A percentile compares a stretch with the other conserved stretches of the same genome.
phyloP scores from a whole-genome alignment of 2,888 invertebrate species.

The Stenodera caucasica region DNA sequence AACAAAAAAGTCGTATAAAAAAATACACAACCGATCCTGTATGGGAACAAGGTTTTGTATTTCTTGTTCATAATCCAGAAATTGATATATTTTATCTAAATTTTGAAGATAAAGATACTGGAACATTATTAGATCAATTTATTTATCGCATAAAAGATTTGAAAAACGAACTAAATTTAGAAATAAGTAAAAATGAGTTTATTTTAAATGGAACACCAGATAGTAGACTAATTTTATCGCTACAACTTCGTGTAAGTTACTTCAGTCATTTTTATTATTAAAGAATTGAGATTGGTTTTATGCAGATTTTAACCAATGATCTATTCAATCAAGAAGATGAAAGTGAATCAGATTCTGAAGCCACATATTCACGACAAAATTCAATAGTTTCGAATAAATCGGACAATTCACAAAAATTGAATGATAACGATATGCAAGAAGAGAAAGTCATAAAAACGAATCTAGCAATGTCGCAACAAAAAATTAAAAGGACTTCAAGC shows the following conservation, averaged over 20 bases:
- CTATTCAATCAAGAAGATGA: conserved; percentile 36
- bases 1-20: conserved; percentile 75
- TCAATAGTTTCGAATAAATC: conserved; percentile 21
- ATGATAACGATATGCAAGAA: neutral
- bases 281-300: no score
- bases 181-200: conserved; percentile 73
- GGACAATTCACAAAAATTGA: neutral
- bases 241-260: conserved; percentile 70
- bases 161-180: conserved; percentile 69
- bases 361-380: conserved; percentile 26
- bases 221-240: conserved; percentile 72
- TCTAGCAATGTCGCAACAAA: neutral
- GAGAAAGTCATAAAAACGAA: neutral
- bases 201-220: conserved; percentile 72
- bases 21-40: conserved; percentile 82
- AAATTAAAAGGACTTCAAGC: neutral
- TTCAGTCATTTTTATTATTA: no score
- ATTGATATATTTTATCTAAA: conserved; percentile 81
- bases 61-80: conserved; percentile 88
- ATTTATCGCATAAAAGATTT: conserved; percentile 68
- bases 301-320: conserved; percentile 46
- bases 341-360: conserved; percentile 38
- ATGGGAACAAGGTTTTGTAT: conserved; percentile 93
- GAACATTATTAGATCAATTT: conserved; percentile 69
- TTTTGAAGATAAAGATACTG: conserved; percentile 79